A percentile compares a stretch with the other conserved stretches of the same genome.
Conservation (phyloP, 1,140 invertebrate genomes). For the Chlorops oryzae region DNA sequence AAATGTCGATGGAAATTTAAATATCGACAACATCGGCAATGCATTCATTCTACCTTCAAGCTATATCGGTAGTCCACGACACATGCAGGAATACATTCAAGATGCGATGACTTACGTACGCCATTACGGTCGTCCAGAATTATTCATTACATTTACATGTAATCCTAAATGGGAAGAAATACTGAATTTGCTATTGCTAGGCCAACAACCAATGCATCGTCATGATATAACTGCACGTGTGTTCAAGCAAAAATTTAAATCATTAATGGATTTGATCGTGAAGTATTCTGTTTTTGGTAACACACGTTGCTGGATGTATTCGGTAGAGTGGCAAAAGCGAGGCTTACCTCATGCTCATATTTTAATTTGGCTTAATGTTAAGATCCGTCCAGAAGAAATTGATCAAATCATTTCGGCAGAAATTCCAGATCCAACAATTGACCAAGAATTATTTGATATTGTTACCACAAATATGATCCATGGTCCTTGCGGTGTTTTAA, state of each 20-base stretch:
- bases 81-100: no score
- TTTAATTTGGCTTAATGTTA: conserved; percentile 38
- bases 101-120: no score
- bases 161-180: conserved; percentile 52
- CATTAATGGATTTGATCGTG: conserved; percentile 48
- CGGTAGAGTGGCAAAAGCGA: no score
- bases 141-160: conserved; percentile 48
- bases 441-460: conserved; percentile 46
- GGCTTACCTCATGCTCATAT: conserved; percentile 8
- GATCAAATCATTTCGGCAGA: conserved; percentile 52
- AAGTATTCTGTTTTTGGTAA: conserved; percentile 40
- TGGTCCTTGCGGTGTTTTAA: conserved; percentile 51
- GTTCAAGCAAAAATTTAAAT: conserved; percentile 50
- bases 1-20: conserved; percentile 19
- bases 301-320: conserved; percentile 41
- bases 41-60: no score
- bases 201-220: conserved; percentile 35
- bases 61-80: no score
- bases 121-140: no score
- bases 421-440: conserved; percentile 49
- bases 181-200: conserved; percentile 31
- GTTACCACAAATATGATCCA: conserved; percentile 52
- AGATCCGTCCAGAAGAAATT: conserved; percentile 44
- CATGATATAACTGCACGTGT: conserved; percentile 48
- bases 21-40: conserved; percentile 22